Percentiles rank a stretch among this genome's conserved stretches.
Conservation (phyloP, 2,888 invertebrate genomes). For the Sthenelais limicola region DNA sequence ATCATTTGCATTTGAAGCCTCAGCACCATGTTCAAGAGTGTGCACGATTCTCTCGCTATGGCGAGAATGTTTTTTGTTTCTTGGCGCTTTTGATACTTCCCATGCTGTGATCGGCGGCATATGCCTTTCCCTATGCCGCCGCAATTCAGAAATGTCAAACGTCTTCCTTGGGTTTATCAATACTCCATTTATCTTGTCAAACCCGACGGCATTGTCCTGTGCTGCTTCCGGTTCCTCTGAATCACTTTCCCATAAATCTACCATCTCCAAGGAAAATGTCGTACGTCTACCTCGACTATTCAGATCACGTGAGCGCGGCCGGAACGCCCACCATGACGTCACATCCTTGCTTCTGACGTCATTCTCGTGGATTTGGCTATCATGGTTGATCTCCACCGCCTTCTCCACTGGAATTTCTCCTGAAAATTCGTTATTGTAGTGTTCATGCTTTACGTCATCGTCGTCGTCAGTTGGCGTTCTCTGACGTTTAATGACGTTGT, state of each 20-base stretch:
- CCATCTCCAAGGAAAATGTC: conserved; percentile 2
- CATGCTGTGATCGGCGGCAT: too few species aligned
- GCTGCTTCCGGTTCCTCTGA: conserved; percentile 6
- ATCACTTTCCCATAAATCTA: conserved; percentile 22
- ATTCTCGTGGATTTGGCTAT: background rate
- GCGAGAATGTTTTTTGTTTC: too few species aligned
- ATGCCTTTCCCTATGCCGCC: background rate
- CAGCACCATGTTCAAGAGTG: too few species aligned
- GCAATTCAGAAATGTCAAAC: conserved; percentile 39
- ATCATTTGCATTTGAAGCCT: too few species aligned
- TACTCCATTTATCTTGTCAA: conserved; percentile 41
- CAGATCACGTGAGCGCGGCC: background rate
- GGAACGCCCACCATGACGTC: conserved; percentile 8
- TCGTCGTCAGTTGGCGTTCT: conserved; percentile 11
- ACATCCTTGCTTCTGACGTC: background rate
- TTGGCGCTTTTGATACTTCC: too few species aligned
- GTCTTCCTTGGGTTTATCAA: conserved; percentile 40
- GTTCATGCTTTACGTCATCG: too few species aligned
- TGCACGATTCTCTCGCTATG: too few species aligned
- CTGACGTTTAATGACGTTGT: conserved; percentile 9
- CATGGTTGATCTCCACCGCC: too few species aligned
- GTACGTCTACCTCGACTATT: background rate
- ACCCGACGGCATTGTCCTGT: conserved; percentile 9
- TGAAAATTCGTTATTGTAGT: too few species aligned
- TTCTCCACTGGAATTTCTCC: too few species aligned